phyloP scores from a whole-genome alignment of 2,797 vertebrate genomes.

The Galago senegalensis region DNA sequence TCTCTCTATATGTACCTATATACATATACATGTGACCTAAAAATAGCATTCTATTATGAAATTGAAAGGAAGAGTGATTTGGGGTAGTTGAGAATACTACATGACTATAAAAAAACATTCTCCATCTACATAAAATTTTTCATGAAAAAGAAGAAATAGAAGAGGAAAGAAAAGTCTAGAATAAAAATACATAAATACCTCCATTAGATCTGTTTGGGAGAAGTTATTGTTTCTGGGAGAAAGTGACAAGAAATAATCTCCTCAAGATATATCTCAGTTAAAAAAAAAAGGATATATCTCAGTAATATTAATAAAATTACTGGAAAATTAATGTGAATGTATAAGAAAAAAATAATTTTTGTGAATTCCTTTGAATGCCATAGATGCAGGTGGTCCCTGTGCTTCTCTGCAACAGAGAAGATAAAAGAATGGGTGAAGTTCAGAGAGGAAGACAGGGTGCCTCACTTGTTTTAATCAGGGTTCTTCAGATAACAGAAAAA shows the following conservation, averaged over 20 bases:
- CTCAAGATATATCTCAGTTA: neutral
- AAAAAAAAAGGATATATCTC: neutral
- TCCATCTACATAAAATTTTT: neutral
- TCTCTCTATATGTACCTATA: neutral
- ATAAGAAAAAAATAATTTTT: neutral
- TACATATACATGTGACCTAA: neutral
- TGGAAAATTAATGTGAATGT: neutral
- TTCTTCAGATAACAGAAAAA: neutral
- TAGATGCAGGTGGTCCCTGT: neutral
- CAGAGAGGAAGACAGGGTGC: neutral
- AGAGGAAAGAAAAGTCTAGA: neutral
- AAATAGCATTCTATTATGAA: neutral
- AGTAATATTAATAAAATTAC: slow-evolving; percentile 12
- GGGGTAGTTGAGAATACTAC: neutral
- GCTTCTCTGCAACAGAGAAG: neutral
- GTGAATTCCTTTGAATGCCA: neutral
- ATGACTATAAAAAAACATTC: neutral
- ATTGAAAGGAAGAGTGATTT: neutral
- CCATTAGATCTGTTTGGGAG: neutral
- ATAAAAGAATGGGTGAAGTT: neutral
- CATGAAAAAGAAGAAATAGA: neutral
- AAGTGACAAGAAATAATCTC: neutral
- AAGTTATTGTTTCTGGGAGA: neutral
- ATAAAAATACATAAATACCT: neutral
- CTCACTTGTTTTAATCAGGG: neutral